A percentile compares a stretch with the other conserved stretches of the same genome.
These are phyloP conservation scores for Eira barbara DNA, from an alignment of 2,113 vertebrate genomes.

Conservation along the genomic window DNA sequence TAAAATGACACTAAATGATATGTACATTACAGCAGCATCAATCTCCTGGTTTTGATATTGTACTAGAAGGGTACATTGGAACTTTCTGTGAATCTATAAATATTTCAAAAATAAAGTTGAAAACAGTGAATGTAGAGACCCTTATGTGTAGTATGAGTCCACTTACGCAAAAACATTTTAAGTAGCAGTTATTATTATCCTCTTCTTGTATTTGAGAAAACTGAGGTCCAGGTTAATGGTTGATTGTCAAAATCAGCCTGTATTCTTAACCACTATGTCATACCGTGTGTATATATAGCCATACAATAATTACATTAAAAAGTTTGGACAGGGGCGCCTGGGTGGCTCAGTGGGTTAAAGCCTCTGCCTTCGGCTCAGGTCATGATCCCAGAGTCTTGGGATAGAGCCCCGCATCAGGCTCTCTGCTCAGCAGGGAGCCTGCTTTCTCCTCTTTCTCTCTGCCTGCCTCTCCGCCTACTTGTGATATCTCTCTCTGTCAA, in stretches of 20 bases:
- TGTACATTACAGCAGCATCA: not conserved
- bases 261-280: not conserved
- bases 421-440: too few relatives aligned
- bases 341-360: too few relatives aligned
- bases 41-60: not conserved
- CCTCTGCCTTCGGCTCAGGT: too few relatives aligned
- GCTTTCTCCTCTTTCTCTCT: too few relatives aligned
- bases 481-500: too few relatives aligned
- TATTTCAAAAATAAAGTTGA: slow-evolving; percentile 24
- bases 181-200: not conserved
- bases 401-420: too few relatives aligned
- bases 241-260: not conserved
- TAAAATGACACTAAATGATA: not conserved
- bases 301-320: not conserved
- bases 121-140: not conserved
- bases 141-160: not conserved
- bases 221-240: not conserved
- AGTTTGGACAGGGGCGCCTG: not conserved
- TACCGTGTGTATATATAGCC: not conserved
- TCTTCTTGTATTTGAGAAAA: slow-evolving; percentile 26
- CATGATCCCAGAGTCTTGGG: too few relatives aligned
- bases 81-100: slow-evolving; percentile 34
- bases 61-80: not conserved
- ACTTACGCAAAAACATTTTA: not conserved
- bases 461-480: too few relatives aligned